These are phyloP conservation scores for Coendou prehensilis DNA, from an alignment of 2,797 vertebrate genomes.

Conservation along the genomic window DNA sequence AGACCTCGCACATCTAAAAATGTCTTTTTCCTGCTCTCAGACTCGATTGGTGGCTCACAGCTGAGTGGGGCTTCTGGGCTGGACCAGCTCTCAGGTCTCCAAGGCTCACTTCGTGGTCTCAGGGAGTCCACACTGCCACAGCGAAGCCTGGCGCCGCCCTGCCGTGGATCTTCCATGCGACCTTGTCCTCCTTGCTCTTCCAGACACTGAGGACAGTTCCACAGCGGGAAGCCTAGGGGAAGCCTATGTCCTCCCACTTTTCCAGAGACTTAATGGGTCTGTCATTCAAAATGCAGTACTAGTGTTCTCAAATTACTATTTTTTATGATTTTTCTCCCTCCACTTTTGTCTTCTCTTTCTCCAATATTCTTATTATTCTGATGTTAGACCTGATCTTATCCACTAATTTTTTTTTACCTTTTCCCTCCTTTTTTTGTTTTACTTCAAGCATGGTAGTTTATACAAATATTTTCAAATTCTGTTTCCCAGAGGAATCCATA, in stretches of 20 bases:
- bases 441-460: background rate
- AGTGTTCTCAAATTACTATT: background rate
- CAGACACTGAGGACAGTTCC: background rate
- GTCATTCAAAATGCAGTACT: background rate
- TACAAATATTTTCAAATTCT: background rate
- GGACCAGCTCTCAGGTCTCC: background rate
- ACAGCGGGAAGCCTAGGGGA: background rate
- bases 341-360: background rate
- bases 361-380: background rate
- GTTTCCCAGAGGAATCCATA: background rate
- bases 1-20: background rate
- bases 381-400: background rate
- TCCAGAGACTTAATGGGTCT: background rate
- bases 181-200: background rate
- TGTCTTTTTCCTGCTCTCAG: background rate
- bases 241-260: background rate
- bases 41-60: fast-evolving
- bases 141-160: background rate
- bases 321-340: background rate
- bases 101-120: background rate
- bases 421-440: background rate
- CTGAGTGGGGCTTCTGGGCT: background rate
- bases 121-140: background rate
- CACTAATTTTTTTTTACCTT: background rate
- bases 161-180: background rate